Evolutionary conservation across 1,140 invertebrate genomes (phyloP), one percentile per base, ranked within the genome.

Genomic region (Leptonema lineaticorne): DNA sequence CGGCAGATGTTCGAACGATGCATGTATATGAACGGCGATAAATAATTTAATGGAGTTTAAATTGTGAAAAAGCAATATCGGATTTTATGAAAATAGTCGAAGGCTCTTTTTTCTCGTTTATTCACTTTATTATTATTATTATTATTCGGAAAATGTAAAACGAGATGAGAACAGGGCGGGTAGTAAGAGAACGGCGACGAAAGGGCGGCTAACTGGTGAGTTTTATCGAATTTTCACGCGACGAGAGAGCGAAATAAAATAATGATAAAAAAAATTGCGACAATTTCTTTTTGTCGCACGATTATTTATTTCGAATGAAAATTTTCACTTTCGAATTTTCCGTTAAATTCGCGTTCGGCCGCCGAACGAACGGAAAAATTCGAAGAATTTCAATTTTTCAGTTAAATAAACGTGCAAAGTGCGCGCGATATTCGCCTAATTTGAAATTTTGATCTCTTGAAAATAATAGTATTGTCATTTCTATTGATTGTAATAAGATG

Each of bases 1-100:
- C 27, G 27, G 50, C 50, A 53, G 50, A 53, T 53, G 50, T 53
- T 53, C 50, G 50, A 53, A 53, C 27, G 50, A 53, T 53, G n/a
- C 27, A n/a, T n/a, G n/a, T n/a, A 53, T 53, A 24, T 11, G 50
- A 24, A 53, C 14, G 20, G 24, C 50, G 50, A 53, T 53, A 53
- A 53, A 53, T 53, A 53, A 26, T 53, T 53, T 53, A 53, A 53
- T 53, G 50, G 50, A 26, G 22, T 53, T 53, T 14, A 53, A 53
- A 53, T 53, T 53, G 50, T 53, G 50, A 53, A 53, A 53, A 53
- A 26, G 22, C 22, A 24, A 53, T 53, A 53, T 53, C 20, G 20
- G 27, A 53, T 26, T 24, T 24, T 24, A 26, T 53, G 50, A 26
- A 48, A 48, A 48, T 18, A 48, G 20, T 11, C 24, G 50, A 24